Evolutionary conservation across 2,113 vertebrate genomes (phyloP), one percentile per base, ranked within the genome.

Genomic region (Myotis yumanensis): DNA sequence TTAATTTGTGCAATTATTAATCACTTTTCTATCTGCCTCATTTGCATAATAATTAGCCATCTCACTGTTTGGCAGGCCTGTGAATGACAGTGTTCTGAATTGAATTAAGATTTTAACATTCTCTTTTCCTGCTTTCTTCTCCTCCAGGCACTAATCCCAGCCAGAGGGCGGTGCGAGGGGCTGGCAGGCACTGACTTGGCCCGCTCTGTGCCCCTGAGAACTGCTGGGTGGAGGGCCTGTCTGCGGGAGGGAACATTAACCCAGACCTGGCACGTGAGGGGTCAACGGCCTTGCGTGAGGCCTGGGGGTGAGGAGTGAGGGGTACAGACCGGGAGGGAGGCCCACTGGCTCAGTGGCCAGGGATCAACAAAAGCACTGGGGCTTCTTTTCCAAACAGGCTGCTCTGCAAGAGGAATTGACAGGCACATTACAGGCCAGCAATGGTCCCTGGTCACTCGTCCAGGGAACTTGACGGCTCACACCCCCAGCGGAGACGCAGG

Each of bases 1-100:
- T 97, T 98, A 98, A 98, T 98, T 98, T 98, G 98, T 69, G 94
- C 98, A 98, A 98, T 98, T 98, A 98, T 98, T 98, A 98, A 98
- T 98, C 98, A 98, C 98, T 98, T 98, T 98, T 98, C 98, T 98
- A 98, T 98, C 98, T 98, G 97, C 97, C 97, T 98, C 57, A 98
- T 98, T 98, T 98, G 98, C 98, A 98, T 98, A 98, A 98, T 98
- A 98, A 98, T 98, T 98, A 98, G 98, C 97, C 97, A 83, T 97
- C 98, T 98, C 93, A 20, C 95, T 96, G 96, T 97, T 97, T 98
- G 98, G 98, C 98, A 92, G 95, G 97, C 96, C 98, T 77, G 96
- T 97, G 97, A 98, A 98, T 97, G 98, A 98, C 98, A 98, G 97
- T 90, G 97, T 76, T 98, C 97, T 97, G 98, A 98, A 98, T 98